A percentile compares a stretch with the other conserved stretches of the same genome.
Evolutionary conservation across 2,888 invertebrate genomes (phyloP).

Genomic region (Nebria salina): DNA sequence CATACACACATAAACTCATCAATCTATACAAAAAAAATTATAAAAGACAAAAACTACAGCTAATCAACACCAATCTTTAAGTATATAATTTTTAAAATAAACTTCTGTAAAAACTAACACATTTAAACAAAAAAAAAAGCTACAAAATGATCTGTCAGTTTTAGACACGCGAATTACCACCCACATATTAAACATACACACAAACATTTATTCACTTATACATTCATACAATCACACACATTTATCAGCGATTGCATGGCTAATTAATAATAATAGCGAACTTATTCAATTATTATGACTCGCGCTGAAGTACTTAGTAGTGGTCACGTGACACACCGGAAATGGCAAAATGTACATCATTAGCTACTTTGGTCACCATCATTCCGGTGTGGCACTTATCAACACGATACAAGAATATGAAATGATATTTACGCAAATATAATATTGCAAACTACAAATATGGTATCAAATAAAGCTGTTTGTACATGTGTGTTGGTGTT

Average conservation of each 20-base stretch:
- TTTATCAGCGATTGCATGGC: not conserved
- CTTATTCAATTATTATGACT: not conserved
- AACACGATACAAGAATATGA: not conserved
- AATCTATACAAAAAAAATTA: not conserved
- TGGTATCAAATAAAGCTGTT: not conserved
- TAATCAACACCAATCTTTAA: too few species aligned
- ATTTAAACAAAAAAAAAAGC: too few species aligned
- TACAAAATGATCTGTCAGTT: too few species aligned
- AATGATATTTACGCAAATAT: conserved; percentile 4
- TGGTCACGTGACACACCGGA: conserved; percentile 32
- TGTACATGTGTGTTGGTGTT: not conserved
- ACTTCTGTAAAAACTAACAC: too few species aligned
- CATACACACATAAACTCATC: not conserved
- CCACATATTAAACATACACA: not conserved
- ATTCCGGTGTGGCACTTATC: conserved; percentile 6
- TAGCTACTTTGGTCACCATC: not conserved
- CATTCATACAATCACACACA: not conserved
- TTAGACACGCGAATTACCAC: not conserved
- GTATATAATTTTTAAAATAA: too few species aligned
- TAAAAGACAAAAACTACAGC: too few species aligned
- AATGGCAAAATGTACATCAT: not conserved
- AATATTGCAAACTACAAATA: not conserved
- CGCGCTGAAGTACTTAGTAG: not conserved
- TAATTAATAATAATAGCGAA: not conserved
- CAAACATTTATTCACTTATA: not conserved